Evolutionary conservation across 2,113 vertebrate species (phyloP).

Genomic region (Hystrix brachyura): DNA sequence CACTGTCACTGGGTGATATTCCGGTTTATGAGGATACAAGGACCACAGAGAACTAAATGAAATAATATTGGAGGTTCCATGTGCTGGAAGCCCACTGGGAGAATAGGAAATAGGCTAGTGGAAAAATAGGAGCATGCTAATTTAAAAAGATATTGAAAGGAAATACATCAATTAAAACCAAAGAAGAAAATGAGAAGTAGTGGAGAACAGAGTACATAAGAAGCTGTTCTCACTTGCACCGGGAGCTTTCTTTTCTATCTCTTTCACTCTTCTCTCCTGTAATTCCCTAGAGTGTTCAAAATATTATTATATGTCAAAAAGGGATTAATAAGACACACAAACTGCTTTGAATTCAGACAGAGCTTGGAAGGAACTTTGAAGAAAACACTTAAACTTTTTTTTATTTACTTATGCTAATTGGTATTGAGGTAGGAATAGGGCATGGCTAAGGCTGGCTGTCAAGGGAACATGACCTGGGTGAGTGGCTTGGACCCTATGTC

Average conservation of each 20-base stretch:
- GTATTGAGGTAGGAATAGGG: no score
- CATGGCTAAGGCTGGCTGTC: no score
- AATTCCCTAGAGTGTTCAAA: neutral
- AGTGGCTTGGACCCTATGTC: no score
- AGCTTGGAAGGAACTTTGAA: neutral
- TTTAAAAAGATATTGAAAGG: neutral
- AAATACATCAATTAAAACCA: neutral
- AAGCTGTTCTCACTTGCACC: neutral
- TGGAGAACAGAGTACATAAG: neutral
- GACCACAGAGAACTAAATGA: neutral
- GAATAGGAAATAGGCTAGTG: neutral
- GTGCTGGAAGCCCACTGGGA: neutral
- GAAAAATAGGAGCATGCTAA: neutral
- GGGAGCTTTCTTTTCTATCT: neutral
- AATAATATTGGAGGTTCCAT: neutral
- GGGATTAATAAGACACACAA: neutral
- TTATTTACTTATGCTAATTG: neutral
- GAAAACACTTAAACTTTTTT: neutral
- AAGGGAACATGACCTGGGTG: no score
- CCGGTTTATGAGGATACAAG: neutral
- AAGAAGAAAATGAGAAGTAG: neutral
- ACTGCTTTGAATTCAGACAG: neutral
- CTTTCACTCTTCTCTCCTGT: neutral
- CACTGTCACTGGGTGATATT: rapidly evolving
- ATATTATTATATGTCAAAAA: neutral